Percentiles rank a stretch among this genome's conserved stretches.
These are phyloP conservation scores for Nothobranchius kuhntae DNA, from an alignment of 2,113 vertebrate genomes.

Conservation along the genomic window DNA sequence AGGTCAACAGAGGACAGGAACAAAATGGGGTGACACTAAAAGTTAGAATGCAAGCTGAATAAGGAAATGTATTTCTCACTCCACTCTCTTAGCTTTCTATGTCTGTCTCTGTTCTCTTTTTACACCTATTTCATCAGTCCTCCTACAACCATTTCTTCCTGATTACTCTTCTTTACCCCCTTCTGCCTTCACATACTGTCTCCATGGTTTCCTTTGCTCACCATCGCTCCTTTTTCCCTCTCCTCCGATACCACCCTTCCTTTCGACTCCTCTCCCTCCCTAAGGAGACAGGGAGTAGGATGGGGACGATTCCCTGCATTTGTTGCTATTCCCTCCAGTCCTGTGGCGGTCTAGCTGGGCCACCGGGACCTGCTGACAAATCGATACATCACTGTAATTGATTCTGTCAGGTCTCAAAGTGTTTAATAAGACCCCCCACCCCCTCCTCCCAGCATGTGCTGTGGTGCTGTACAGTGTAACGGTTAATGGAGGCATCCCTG, in stretches of 20 bases:
- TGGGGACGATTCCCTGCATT: slow-evolving; percentile 33
- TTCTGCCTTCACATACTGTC: not conserved
- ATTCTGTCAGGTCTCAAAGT: slow-evolving; percentile 69
- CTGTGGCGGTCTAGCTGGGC: slow-evolving; percentile 24
- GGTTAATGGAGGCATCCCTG: slow-evolving; percentile 50
- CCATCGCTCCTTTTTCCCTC: not conserved
- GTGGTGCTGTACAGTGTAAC: slow-evolving; percentile 35
- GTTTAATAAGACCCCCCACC: slow-evolving; percentile 66
- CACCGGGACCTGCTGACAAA: slow-evolving; percentile 59
- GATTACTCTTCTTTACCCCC: slow-evolving; percentile 1
- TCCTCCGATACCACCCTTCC: not conserved
- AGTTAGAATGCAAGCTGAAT: slow-evolving; percentile 31
- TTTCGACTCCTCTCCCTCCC: slow-evolving; percentile 6
- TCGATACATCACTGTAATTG: slow-evolving; percentile 78
- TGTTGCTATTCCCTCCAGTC: slow-evolving; percentile 19
- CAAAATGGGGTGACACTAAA: slow-evolving; percentile 25
- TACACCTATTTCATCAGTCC: slow-evolving; percentile 17
- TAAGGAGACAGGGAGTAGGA: not conserved
- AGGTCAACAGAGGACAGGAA: slow-evolving; percentile 50
- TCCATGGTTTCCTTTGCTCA: not conserved
- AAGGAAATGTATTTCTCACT: slow-evolving; percentile 43
- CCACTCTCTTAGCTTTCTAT: not conserved
- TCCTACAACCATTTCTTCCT: slow-evolving; percentile 6
- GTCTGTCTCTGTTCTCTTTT: slow-evolving; percentile 1
- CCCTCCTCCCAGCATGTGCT: slow-evolving; percentile 3